These are phyloP conservation scores for Nesometra sesokonis DNA, from an alignment of 35 echinoderm and acorn worm genomes.

Conservation along the genomic window DNA sequence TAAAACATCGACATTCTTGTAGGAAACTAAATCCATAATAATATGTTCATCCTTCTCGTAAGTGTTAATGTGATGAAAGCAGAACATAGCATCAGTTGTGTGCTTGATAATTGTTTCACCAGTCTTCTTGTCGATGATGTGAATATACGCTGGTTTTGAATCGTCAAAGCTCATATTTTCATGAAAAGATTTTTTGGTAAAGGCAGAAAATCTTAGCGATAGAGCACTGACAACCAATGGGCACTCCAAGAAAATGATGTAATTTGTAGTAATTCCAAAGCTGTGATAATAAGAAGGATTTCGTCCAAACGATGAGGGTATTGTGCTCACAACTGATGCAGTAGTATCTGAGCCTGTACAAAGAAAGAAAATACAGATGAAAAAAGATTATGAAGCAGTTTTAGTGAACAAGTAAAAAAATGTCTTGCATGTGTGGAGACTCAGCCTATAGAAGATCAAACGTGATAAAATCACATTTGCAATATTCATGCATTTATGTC, in stretches of 20 bases:
- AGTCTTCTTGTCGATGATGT: slow-evolving; percentile 26
- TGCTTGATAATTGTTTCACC: slow-evolving; percentile 27
- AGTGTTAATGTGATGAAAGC: slow-evolving; percentile 77
- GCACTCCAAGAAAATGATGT: slow-evolving; percentile 73
- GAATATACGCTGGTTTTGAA: slow-evolving; percentile 2
- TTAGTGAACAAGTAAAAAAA: too few species aligned
- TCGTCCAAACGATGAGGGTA: slow-evolving; percentile 16
- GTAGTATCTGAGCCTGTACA: background rate
- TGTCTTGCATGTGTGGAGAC: too few species aligned
- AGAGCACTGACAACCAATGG: slow-evolving; percentile 38
- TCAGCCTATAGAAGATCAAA: too few species aligned
- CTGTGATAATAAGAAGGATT: slow-evolving; percentile 77
- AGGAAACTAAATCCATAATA: slow-evolving; percentile 52
- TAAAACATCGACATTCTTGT: slow-evolving; percentile 30
- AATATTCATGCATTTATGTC: too few species aligned
- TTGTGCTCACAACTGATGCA: slow-evolving; percentile 6
- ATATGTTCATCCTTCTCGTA: slow-evolving; percentile 50
- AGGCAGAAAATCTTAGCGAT: slow-evolving; percentile 3
- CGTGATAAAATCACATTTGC: too few species aligned
- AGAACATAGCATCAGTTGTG: slow-evolving; percentile 56
- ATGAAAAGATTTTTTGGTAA: background rate
- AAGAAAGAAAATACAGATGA: background rate
- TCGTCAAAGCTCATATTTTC: background rate
- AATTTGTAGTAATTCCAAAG: slow-evolving; percentile 69
- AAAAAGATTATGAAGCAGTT: too few species aligned